Conservation (phyloP, 2,888 invertebrate genomes). For the Leptinotarsa peninsularis region DNA sequence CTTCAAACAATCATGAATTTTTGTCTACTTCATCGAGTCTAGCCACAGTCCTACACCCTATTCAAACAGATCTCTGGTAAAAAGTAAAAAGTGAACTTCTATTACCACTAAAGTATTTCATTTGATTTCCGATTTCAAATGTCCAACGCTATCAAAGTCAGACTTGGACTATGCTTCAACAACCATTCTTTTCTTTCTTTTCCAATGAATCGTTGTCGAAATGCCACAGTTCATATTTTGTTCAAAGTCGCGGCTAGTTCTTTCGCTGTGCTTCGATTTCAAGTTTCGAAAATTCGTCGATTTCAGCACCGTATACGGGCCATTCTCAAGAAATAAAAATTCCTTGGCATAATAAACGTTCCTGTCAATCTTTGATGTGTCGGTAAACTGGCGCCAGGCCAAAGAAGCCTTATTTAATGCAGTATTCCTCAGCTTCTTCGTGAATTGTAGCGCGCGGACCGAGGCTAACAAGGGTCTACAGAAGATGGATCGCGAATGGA, state of each 20-base stretch:
- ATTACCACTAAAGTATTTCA: too few species aligned
- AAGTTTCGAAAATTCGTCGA: not conserved
- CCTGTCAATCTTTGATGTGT: conserved; percentile 19
- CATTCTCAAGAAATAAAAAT: conserved; percentile 16
- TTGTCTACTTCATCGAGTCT: too few species aligned
- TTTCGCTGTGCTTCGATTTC: too few species aligned
- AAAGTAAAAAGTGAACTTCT: too few species aligned
- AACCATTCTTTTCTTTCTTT: too few species aligned
- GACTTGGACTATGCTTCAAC: too few species aligned
- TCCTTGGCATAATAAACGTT: conserved; percentile 17
- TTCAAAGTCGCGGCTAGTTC: not conserved
- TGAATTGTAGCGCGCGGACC: not conserved
- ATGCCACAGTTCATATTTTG: too few species aligned
- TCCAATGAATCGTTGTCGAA: not conserved
- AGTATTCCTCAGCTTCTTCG: conserved; percentile 20
- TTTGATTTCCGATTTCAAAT: too few species aligned
- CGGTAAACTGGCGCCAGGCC: conserved; percentile 13
- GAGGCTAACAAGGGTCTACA: not conserved
- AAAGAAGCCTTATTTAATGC: conserved; percentile 6
- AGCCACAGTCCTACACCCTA: too few species aligned
- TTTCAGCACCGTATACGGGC: conserved; percentile 20
- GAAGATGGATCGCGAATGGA: not conserved
- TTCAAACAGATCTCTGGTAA: too few species aligned
- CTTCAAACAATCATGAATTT: too few species aligned
- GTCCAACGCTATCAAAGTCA: too few species aligned